Evolutionary conservation across 2,797 vertebrate species (phyloP).

Genomic region (Anguilla anguilla): DNA sequence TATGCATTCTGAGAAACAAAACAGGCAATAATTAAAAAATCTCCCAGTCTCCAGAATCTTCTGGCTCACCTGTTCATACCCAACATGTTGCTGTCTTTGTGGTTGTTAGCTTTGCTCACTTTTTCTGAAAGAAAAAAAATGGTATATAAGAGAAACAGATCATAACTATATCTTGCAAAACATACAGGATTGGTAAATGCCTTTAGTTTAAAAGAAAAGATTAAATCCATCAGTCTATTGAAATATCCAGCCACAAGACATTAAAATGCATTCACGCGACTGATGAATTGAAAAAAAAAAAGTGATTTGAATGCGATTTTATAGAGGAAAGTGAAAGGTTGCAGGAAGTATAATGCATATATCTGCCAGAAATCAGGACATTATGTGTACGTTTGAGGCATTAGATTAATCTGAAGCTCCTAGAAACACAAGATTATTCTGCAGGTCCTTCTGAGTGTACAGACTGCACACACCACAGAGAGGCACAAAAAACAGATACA

Average conservation of each 20-base stretch:
- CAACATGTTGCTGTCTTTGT: conserved; percentile 87
- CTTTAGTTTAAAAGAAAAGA: not conserved
- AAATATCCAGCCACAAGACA: not conserved
- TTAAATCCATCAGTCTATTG: not conserved
- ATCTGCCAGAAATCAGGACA: too few species aligned
- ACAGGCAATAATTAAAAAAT: not conserved
- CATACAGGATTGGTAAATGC: not conserved
- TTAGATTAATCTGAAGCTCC: not conserved
- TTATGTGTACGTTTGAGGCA: not conserved
- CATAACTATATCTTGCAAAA: not conserved
- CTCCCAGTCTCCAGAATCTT: not conserved
- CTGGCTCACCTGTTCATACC: conserved; percentile 86
- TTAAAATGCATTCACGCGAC: not conserved
- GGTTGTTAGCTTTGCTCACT: conserved; percentile 98
- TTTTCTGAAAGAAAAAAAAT: conserved; percentile 81
- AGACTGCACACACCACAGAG: not conserved
- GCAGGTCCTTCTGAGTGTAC: not conserved
- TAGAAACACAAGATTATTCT: not conserved
- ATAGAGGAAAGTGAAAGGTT: not conserved
- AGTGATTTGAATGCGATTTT: not conserved
- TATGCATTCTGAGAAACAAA: not conserved
- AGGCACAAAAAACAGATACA: not conserved
- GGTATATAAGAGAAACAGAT: not conserved
- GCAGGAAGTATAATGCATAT: not conserved
- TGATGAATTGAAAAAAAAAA: not conserved